These are phyloP conservation scores for Turritopsis rubra DNA, from an alignment of 30 jellyfish, hydroid and myxozoan genomes.

Conservation along the genomic window DNA sequence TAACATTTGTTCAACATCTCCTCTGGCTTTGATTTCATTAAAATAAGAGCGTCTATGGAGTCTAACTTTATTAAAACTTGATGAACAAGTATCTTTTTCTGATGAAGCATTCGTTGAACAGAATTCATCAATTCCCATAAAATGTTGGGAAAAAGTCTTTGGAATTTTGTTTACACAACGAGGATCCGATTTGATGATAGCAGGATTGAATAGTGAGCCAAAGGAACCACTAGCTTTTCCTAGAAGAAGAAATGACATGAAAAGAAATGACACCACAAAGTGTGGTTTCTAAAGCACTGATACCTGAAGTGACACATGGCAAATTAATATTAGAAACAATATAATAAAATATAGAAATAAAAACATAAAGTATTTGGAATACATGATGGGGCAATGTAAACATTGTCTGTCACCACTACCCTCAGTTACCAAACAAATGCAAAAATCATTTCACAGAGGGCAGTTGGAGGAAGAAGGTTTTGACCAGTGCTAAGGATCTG, in stretches of 20 bases:
- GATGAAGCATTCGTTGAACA: slow-evolving; percentile 4
- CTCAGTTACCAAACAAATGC: too few relatives aligned
- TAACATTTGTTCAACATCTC: not conserved
- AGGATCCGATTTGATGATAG: not conserved
- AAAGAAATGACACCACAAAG: not conserved
- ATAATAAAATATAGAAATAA: too few relatives aligned
- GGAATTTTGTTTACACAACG: not conserved
- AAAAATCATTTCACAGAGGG: too few relatives aligned
- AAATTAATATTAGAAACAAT: too few relatives aligned
- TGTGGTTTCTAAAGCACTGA: slow-evolving; percentile 5
- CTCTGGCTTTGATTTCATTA: not conserved
- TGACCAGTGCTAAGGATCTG: too few relatives aligned
- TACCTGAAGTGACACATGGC: too few relatives aligned
- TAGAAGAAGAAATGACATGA: not conserved
- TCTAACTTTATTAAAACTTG: not conserved
- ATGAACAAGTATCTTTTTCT: too few relatives aligned
- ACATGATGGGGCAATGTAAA: too few relatives aligned
- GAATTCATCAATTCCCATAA: slow-evolving; percentile 12
- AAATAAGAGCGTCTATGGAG: not conserved
- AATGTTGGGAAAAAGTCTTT: not conserved
- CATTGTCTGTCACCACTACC: too few relatives aligned
- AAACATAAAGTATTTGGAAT: too few relatives aligned
- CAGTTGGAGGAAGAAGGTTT: too few relatives aligned
- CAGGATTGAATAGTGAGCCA: not conserved
- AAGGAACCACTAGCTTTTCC: slow-evolving; percentile 6